A percentile compares a stretch with the other conserved stretches of the same genome.
Conservation (phyloP, 2,113 vertebrate species). For the Panthera uncia region DNA sequence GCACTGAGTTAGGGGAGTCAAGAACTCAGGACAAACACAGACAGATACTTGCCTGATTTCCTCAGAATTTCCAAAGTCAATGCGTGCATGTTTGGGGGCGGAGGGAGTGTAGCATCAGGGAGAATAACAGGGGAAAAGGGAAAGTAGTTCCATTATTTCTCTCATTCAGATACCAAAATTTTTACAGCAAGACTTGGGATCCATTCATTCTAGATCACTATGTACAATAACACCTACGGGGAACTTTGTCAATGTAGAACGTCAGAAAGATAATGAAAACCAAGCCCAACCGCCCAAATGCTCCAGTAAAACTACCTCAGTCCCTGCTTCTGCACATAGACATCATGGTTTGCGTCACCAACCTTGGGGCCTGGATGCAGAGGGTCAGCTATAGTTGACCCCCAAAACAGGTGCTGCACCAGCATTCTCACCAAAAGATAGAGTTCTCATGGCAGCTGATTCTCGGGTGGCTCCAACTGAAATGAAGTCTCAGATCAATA, state of each 20-base stretch:
- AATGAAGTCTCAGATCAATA: background rate
- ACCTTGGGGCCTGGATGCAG: background rate
- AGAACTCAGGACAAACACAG: background rate
- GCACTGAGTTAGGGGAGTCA: background rate
- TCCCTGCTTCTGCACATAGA: background rate
- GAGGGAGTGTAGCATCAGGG: accelerated
- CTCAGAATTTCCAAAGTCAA: background rate
- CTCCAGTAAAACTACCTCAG: background rate
- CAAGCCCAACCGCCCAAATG: background rate
- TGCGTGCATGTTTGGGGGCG: accelerated
- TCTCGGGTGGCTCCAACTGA: background rate
- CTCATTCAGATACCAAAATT: background rate
- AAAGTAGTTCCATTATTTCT: background rate
- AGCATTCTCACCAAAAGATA: background rate
- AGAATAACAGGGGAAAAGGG: background rate
- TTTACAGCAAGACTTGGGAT: background rate
- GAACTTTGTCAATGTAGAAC: background rate
- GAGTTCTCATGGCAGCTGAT: background rate
- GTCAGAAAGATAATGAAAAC: constrained; percentile 6
- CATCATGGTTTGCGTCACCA: background rate
- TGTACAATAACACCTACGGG: background rate
- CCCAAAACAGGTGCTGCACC: background rate
- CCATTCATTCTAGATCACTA: background rate
- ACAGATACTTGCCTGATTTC: background rate
- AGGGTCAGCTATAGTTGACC: background rate